Percentiles rank a stretch among this genome's conserved stretches.
Conservation (phyloP, 2,113 vertebrate genomes). For the Ahaetulla prasina region DNA sequence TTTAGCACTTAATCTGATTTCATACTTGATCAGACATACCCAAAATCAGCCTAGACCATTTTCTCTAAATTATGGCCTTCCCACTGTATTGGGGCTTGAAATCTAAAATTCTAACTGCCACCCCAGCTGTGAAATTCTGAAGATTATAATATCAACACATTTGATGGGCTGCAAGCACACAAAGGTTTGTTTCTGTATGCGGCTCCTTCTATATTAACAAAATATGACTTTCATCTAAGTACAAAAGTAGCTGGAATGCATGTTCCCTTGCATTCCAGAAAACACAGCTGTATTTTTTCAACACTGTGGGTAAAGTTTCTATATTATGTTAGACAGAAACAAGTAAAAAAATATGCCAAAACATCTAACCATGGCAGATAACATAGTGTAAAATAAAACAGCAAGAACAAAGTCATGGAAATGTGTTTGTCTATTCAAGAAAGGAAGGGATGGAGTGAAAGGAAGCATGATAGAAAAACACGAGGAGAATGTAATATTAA, state of each 20-base stretch:
- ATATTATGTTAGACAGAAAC: background rate
- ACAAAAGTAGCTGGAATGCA: background rate
- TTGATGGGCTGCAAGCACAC: background rate
- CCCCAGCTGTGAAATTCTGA: background rate
- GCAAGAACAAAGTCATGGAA: background rate
- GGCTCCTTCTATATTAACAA: background rate
- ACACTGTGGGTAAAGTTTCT: background rate
- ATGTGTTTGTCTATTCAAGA: background rate
- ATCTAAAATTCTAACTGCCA: background rate
- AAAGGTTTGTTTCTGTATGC: background rate
- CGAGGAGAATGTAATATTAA: background rate
- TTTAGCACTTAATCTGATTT: no score
- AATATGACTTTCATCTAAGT: background rate
- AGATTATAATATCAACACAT: background rate
- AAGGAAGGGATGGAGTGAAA: background rate
- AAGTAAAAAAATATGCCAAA: slow-evolving; percentile 2
- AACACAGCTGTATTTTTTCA: slow-evolving; percentile 21
- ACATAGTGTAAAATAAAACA: background rate
- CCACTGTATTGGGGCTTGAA: background rate
- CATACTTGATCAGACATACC: background rate
- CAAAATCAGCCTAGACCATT: background rate
- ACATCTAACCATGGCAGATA: slow-evolving; percentile 15
- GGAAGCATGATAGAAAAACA: background rate
- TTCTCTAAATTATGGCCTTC: background rate
- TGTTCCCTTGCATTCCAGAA: background rate